Conservation (phyloP, 2,113 vertebrate species). For the Carettochelys insculpta region DNA sequence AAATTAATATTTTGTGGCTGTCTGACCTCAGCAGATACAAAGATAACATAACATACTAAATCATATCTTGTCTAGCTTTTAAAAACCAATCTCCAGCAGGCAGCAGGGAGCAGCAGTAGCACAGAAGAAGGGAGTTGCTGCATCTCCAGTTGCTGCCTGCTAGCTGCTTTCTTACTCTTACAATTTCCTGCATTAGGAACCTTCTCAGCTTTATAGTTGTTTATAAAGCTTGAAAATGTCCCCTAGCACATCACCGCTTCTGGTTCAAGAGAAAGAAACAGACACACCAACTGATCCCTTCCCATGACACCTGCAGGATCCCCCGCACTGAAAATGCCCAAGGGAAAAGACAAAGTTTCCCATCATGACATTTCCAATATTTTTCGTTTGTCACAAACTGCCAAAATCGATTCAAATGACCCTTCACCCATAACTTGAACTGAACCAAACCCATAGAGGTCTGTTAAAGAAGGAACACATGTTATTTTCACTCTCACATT, state of each 20-base stretch:
- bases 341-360: neutral
- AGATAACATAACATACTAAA: neutral
- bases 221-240: neutral
- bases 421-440: neutral
- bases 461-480: neutral
- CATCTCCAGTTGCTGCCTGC: neutral
- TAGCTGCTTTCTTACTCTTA: neutral
- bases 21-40: neutral
- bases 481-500: neutral
- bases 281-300: neutral
- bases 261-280: neutral
- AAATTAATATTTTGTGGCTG: neutral
- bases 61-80: rapidly evolving
- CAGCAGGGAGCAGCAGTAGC: constrained; percentile 44
- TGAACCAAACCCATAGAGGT: neutral
- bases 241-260: neutral
- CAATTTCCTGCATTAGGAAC: neutral
- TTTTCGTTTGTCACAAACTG: neutral
- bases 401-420: neutral
- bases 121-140: neutral
- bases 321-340: neutral
- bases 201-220: neutral
- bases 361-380: neutral
- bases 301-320: neutral
- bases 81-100: neutral